Base-by-base conservation (phyloP, 2,888 invertebrate genomes). In the Eulithis prunata region DNA sequence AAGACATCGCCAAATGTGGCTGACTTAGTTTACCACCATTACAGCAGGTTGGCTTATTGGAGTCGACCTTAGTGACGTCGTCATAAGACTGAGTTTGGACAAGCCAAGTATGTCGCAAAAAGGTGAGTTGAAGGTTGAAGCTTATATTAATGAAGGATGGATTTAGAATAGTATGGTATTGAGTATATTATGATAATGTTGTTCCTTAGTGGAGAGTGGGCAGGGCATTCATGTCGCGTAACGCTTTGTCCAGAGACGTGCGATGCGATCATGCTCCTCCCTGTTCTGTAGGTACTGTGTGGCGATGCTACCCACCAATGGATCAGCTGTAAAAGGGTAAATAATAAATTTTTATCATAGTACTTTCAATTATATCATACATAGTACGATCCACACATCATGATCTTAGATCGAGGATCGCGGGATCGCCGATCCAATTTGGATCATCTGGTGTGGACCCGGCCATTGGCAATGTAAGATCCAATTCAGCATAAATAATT, bases 181-280 rank as follows among this genome's bases (percentile, higher is more conserved):
- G 70, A 71, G 89, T 90, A 91, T 90, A 62, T 62, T 62, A 88
- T 86, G 87, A 85, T 83, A 81, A 74, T 83, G 79, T 82, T 81
- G 82, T 81, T 80, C 82, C 80, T 57, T 78, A 77, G 83, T 77
- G 78, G 84, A 78, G 76, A 75, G 78, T 53, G 70, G 78, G 79
- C 82, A 78, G 85, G 63, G 84, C 77, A 94, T 95, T 97, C 97
- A 97, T 95, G 98, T 98, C 77, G 98, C 98, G 85, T 98, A 99
- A 83, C 99, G 96, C 92, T 99, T 99, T 87, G 99, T 99, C 99
- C 99, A 99, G 85, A 98, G 96, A 90, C 99, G 96, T 77, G 99
- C 99, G 90, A 98, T 98, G 87, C 98, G 96, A 91, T 99, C 99
- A 87, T 99, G 99, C 89, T 99, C 99, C 86, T 98, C 98, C 70